A percentile compares a stretch with the other conserved stretches of the same genome.
phyloP scores from a whole-genome alignment of 2,888 invertebrate genomes.

The Zelleria hepariella region DNA sequence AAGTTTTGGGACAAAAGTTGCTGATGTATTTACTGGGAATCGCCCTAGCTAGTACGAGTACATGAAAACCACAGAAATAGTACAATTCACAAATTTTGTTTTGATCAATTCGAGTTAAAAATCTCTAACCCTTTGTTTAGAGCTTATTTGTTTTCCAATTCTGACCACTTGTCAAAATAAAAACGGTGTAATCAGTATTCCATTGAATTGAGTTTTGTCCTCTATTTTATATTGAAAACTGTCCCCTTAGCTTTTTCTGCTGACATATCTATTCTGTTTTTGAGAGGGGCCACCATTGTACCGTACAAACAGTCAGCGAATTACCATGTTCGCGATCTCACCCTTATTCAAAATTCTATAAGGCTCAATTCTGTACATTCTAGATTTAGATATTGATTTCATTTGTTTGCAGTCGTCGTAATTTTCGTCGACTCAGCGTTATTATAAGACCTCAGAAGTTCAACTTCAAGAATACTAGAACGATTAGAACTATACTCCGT shows the following conservation, averaged over 20 bases:
- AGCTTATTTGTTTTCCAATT: neutral
- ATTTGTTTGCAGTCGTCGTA: conserved; percentile 57
- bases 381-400: neutral
- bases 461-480: too few relatives aligned
- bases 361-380: conserved; percentile 7
- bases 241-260: conserved; percentile 17
- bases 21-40: too few relatives aligned
- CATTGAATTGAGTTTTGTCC: neutral
- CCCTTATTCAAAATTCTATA: neutral
- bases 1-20: too few relatives aligned
- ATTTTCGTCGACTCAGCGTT: conserved; percentile 61
- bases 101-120: neutral
- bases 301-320: neutral
- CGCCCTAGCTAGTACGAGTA: too few relatives aligned
- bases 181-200: too few relatives aligned
- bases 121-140: conserved; percentile 17
- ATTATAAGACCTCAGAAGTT: conserved; percentile 28
- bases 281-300: conserved; percentile 5
- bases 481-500: too few relatives aligned
- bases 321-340: neutral
- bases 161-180: neutral
- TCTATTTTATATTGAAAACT: neutral
- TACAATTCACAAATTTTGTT: too few relatives aligned
- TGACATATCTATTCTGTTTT: conserved; percentile 15
- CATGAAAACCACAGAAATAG: too few relatives aligned